A percentile compares a stretch with the other conserved stretches of the same genome.
These are phyloP conservation scores for Paracentrotus lividus DNA, from an alignment of 53 echinoderm and acorn worm genomes.

Conservation along the genomic window DNA sequence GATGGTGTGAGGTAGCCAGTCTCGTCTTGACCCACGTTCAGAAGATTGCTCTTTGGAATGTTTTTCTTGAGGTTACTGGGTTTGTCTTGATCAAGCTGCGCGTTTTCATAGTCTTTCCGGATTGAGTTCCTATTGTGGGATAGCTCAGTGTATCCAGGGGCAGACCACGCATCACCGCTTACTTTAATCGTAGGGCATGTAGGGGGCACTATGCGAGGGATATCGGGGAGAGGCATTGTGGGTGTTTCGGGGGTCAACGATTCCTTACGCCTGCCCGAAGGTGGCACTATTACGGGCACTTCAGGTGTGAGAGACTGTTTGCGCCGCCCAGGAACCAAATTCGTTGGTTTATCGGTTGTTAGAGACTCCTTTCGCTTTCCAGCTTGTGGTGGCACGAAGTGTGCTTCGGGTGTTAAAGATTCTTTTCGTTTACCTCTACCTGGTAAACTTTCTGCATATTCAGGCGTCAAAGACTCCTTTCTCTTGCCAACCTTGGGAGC, in stretches of 20 bases:
- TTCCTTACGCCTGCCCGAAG: constrained; percentile 52
- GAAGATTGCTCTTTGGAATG: background rate
- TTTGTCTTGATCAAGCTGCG: background rate
- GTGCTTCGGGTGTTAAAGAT: constrained; percentile 24
- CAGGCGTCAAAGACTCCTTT: constrained; percentile 1
- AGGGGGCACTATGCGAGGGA: constrained; percentile 22
- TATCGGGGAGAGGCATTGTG: constrained; percentile 61
- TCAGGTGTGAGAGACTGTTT: constrained; percentile 59
- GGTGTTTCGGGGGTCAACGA: constrained; percentile 63
- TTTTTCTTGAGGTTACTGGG: background rate
- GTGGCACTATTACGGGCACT: background rate
- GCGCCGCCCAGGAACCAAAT: constrained; percentile 12
- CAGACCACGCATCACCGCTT: background rate
- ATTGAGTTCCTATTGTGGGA: background rate
- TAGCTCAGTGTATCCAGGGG: constrained; percentile 64
- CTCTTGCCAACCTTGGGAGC: constrained; percentile 26
- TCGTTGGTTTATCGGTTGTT: background rate
- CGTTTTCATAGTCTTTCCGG: constrained; percentile 26
- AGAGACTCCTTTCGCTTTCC: constrained; percentile 61
- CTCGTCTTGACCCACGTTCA: constrained; percentile 60
- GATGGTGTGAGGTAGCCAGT: constrained; percentile 65
- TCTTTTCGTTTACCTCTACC: constrained; percentile 38
- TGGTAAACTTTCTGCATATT: background rate
- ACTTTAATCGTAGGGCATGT: background rate
- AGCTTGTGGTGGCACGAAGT: background rate